Base-by-base conservation (phyloP, 1,140 invertebrate genomes). In the Drosophila elegans region DNA sequence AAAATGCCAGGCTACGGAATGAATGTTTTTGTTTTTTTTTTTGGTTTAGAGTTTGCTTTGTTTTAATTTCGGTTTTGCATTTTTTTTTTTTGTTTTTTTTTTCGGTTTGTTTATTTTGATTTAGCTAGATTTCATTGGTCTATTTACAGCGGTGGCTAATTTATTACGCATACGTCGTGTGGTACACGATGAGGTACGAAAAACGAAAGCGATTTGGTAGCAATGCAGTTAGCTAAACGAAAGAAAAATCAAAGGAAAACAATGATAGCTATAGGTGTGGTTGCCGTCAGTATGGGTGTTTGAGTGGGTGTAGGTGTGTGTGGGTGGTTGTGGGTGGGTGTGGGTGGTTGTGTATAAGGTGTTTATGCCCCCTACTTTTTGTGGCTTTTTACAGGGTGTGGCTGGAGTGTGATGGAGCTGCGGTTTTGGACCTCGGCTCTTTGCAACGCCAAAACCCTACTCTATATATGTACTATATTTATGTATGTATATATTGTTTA, bases 141-240 rank as follows among this genome's bases (percentile, higher is more conserved):
- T 71, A 74, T 74, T 74, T 74, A 74, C 71, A 74, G 71, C 71
- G 56, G 46, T 74, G 55, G 68, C 68, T 73, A 72, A 72, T 36
- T 38, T 68, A 84, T 77, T 85, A 85, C 81, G 81, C 81, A 85
- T 85, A 85, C 81, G 81, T 61, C 82, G 75, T 84, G 81, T 85
- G 77, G 81, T 69, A 80, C 75, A 79, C 68, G 67, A 71, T 69
- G 67, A 71, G 67, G 67, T 69, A 69, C 67, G 68, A 71, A 57
- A 71, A 71, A 71, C 66, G 68, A 71, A 71, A 71, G 68, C 68
- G 68, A 71, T 71, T 51, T 71, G 68, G 68, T 71, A 71, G 68
- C 68, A 71, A 71, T 84, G 80, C 80, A 83, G 80, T 81, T 84
- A 84, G 80, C 80, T 84, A 84, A 79, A 78, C 74, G 69, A 66